Evolutionary conservation across 2,888 invertebrate species (phyloP), one percentile per base, ranked within the genome.

Genomic region (Cheilosia vernalis): DNA sequence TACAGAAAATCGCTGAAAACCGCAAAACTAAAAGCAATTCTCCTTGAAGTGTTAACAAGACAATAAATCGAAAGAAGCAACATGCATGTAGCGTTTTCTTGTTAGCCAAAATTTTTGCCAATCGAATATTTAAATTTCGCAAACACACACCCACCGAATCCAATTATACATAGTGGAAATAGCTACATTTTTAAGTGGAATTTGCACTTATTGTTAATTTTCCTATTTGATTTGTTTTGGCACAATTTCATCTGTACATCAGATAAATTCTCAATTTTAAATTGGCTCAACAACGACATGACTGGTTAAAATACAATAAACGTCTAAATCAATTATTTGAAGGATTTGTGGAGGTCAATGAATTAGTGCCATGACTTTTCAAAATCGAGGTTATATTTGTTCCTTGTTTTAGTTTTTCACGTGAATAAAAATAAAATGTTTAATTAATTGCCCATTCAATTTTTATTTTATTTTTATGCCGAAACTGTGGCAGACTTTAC

Each of bases 301-400:
- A 53, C 77, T 72, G 60, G 58, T 53, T 70, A 58, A 27, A 70
- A 76, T 70, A 51, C 64, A n/a, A 77, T 66, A 66, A 82, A 82
- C 60, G 77, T 66, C 77, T 30, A 42, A 55, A 64, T 66, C 60
- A 82, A 81, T 76, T 81, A 76, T 70, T 64, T 40, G 17, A 77
- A 77, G 77, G 61, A 77, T 77, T 77, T 69, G 67, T 69, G 69
- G 67, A 61, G 61, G 77, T 53, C 61, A 53, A 33, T 47, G 55
- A 55, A 61, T 55, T 55, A 60, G 27, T 64, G 56, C n/a, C 49
- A 64, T 21, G 58, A 70, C 33, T 30, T 21, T 44, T 27, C 37
- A 4, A 37, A 37, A 37, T 37, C 4, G 10, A 10, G 13, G 13
- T 49, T 49, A n/a, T 10, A 9, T 9, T 40, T 44, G 24, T 24